Evolutionary conservation across 2,888 invertebrate species (phyloP), one percentile per base, ranked within the genome.

Genomic region (Eupsilia transversa): DNA sequence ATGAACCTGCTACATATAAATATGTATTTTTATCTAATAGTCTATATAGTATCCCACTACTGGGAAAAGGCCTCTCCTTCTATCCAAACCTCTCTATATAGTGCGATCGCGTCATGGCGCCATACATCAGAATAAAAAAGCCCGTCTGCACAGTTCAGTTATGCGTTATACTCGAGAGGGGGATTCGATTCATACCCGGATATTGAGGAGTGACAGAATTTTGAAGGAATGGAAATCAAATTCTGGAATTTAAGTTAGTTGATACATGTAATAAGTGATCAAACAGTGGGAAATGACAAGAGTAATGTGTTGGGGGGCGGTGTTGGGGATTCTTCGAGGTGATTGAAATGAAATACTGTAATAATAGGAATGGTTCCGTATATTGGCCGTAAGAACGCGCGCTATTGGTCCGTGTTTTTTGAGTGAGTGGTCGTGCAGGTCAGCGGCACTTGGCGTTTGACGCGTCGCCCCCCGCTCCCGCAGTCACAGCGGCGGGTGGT

Each of bases 121-220:
- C 17, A 10, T 17, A 30, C 7, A 63, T 23, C 7, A 30, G 2
- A 23, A 64, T 10, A 10, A 35, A 65, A 49, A 63, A 49, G 23
- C 74, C 49, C 76, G 85, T 87, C 83, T 86, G 65, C 41, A 57
- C 59, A 67, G 63, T 60, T n/a, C 72, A 74, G 76, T 49, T 76
- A 68, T 78, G 63, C 83, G 65, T 67, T 80, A 84, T 79, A 86
- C 84, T 84, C 81, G 80, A 79, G 71, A 77, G 78, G 76, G 76
- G 89, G 90, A 93, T 92, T 93, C 89, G 86, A 93, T 94, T 92
- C 92, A 91, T 88, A 85, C 82, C 89, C 93, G 94, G 94, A 94
- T 93, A 94, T 94, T 89, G 91, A 92, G 93, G 92, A 90, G 92
- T 92, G 93, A 92, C 92, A 89, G 89, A 87, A 87, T 91, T 90